Conservation (phyloP, 2,113 vertebrate genomes). For the Steatornis caripensis region DNA sequence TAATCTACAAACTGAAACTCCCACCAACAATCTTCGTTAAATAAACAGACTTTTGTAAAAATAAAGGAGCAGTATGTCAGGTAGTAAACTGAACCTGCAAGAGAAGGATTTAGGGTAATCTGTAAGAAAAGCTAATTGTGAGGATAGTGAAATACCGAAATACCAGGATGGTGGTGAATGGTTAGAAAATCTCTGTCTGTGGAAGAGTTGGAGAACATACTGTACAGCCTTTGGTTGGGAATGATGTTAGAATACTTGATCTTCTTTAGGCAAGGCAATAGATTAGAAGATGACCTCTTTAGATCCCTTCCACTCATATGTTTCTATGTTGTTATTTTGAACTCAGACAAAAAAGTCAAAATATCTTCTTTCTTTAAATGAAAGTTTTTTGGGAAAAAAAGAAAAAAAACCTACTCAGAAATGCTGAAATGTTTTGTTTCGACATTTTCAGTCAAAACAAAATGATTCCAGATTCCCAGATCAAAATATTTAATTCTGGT, state of each 20-base stretch:
- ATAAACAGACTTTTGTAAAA: not conserved
- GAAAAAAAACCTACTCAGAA: not conserved
- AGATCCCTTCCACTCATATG: not conserved
- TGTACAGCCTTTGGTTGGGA: accelerated
- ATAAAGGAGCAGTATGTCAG: accelerated
- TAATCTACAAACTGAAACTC: not conserved
- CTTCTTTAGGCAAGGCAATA: not conserved
- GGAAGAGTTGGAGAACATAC: not conserved
- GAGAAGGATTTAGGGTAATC: not conserved
- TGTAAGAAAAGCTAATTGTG: not conserved
- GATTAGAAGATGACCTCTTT: not conserved
- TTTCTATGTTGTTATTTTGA: not conserved
- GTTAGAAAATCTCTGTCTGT: not conserved
- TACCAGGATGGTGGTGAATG: not conserved
- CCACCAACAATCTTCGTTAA: not conserved
- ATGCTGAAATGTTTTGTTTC: not conserved
- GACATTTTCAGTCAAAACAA: constrained; percentile 37
- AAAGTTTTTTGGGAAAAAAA: not conserved
- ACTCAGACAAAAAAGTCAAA: not conserved
- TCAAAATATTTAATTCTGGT: constrained; percentile 57
- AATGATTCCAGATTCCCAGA: constrained; percentile 25
- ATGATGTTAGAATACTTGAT: not conserved
- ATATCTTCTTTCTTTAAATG: accelerated
- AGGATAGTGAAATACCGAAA: not conserved
- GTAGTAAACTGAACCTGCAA: not conserved